Base-by-base conservation (phyloP, 2,113 vertebrate species). In the Ptilonorhynchus violaceus region DNA sequence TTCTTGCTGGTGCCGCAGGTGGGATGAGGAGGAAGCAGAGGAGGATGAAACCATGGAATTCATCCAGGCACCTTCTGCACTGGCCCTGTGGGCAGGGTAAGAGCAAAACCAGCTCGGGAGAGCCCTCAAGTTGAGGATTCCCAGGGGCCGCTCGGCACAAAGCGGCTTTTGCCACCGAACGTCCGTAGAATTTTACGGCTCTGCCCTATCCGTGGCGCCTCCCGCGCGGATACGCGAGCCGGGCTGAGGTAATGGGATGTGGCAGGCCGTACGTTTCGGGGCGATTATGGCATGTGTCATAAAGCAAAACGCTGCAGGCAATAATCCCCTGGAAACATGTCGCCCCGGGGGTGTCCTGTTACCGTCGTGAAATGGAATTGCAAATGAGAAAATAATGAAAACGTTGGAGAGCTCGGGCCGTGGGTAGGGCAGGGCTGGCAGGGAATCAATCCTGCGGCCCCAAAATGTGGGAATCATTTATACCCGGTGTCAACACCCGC, bases 271-370 rank as follows among this genome's bases (percentile, higher is more conserved):
- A 60, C 87, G 76, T 97, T 93, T 93, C 41, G 2, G 2, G 62
- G 84, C 21, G 72, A 83, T 96, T 95, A 93, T 92, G 96, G 95
- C 87, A 89, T 91, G 87, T 94, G 96, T 82, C 92, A 78, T 74
- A 89, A 96, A 93, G 94, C 92, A 77, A 33, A 91, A 88, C 94
- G 96, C 96, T 94, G 95, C 79, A 97, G 78, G 69, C 88, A 94
- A 70, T 97, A 96, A 97, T 96, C 97, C 94, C 79, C 64, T 80
- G 90, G 79, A 95, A 95, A 85, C 13, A 87, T 90, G 59, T 87
- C 81, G 81, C 92, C 89, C 33, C 0, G 0, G 72, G 37, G 94
- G 95, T 73, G 78, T 95, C 92, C 41, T 89, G 95, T 95, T 96
- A 94, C 96, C 46, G 4, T 70, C 49, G 59, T 42, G 75, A 90